Evolutionary conservation across 1,140 invertebrate genomes (phyloP), one percentile per base, ranked within the genome.

Genomic region (Melanaphis sacchari): DNA sequence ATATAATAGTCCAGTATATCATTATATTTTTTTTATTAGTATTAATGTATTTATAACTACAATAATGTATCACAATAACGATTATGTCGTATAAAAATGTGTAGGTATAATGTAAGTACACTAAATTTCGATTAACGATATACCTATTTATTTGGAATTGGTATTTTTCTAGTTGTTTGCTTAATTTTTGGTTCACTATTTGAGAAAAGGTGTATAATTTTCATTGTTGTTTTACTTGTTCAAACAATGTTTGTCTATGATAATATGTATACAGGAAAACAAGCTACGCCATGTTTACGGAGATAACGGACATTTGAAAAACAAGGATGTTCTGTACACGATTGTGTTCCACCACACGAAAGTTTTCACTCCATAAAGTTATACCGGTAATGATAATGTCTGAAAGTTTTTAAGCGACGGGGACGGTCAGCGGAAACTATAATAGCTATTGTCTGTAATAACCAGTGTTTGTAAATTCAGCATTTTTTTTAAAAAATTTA

Each of bases 341-440:
- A 38, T 38, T 52, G 87, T 52, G 38, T 41, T 40, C 24, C 22
- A 41, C 46, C 4, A 9, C 76, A 22, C 41, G 49, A 91, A 91
- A 91, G 31, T 46, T 91, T 91, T 91, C 36, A 7, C 89, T 91
- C 54, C 31, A 22, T 49, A 49, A 82, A 91, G 66, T 90, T 91
- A 46, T 52, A 91, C 90, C 22, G 49, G 90, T 38, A 49, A 91
- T 46, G 90, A 91, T 91, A 91, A 91, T 82, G 31, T 38, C 76
- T 24, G 41, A 81, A 91, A 91, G 90, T 91, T 91, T 91, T 91
- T 82, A 36, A 81, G 36, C 11, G 36, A 41, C 24, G 46, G 21
- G 52, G 46, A 89, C 24, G 52, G 89, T 90, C 54, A 66, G 38
- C 24, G 54, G 52, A 90, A 90, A 90, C n/a, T 40, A 40, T 59